Percentiles rank a stretch among this genome's conserved stretches.
phyloP scores from a whole-genome alignment of 2,113 vertebrate species.

The Pristiophorus japonicus region DNA sequence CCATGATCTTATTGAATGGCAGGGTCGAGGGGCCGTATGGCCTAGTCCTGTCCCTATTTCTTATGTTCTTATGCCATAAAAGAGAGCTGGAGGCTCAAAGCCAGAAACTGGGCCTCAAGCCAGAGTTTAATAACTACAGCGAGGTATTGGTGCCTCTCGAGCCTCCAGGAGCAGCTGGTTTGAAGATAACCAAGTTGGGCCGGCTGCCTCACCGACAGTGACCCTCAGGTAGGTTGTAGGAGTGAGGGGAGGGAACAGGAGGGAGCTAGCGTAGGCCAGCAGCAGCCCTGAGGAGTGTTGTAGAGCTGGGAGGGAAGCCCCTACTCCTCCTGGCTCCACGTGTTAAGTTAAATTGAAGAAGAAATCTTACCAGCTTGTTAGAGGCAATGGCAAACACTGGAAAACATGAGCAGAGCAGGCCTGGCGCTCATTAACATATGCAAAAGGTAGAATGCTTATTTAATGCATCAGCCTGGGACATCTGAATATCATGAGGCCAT shows the following conservation, averaged over 20 bases:
- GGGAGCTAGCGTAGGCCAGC: not conserved
- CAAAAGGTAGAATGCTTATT: not conserved
- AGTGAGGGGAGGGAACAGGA: not conserved
- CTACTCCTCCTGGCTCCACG: not conserved
- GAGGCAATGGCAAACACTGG: not conserved
- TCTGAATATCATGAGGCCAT: not conserved
- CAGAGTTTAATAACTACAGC: too few species aligned
- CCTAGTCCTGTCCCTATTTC: too few species aligned
- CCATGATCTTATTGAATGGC: too few species aligned
- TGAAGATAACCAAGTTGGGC: too few species aligned
- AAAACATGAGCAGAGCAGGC: not conserved
- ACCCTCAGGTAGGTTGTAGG: not conserved
- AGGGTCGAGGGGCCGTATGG: too few species aligned
- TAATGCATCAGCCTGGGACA: not conserved
- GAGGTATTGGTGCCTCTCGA: too few species aligned
- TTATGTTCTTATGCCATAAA: too few species aligned
- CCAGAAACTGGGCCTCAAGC: too few species aligned
- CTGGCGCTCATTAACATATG: not conserved
- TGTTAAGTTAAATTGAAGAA: not conserved
- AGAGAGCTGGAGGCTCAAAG: not conserved
- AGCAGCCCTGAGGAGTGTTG: not conserved
- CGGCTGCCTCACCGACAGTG: not conserved
- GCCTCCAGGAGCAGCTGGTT: too few species aligned
- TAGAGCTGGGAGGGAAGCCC: not conserved
- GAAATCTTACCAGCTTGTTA: not conserved